phyloP scores from a whole-genome alignment of 1,140 invertebrate species.

The Drosophila ohnishii region DNA sequence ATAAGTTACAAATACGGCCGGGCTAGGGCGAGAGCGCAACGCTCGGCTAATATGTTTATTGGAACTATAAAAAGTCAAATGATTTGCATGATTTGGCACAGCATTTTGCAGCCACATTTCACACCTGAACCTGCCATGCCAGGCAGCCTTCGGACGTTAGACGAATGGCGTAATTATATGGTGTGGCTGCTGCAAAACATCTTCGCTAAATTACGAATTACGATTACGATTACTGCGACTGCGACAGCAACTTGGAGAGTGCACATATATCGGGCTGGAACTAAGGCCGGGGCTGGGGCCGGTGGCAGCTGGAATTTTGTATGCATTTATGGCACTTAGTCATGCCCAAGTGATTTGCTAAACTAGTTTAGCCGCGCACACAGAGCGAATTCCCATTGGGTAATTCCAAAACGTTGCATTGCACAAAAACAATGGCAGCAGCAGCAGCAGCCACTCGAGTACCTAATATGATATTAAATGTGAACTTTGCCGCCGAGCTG shows the following conservation, averaged over 20 bases:
- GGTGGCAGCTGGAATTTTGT: slow-evolving; percentile 61
- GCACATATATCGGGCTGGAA: neutral
- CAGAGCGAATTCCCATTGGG: slow-evolving; percentile 62
- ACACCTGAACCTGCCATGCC: slow-evolving; percentile 53
- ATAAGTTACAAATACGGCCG: slow-evolving; percentile 69
- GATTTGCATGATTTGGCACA: slow-evolving; percentile 76
- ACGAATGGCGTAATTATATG: slow-evolving; percentile 56
- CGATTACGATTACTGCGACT: slow-evolving; percentile 32
- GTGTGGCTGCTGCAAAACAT: slow-evolving; percentile 47
- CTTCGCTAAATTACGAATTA: slow-evolving; percentile 61
- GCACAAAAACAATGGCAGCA: slow-evolving; percentile 63
- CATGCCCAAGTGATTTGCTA: slow-evolving; percentile 78
- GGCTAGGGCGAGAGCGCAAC: slow-evolving; percentile 26
- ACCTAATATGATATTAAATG: slow-evolving; percentile 72
- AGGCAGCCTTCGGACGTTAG: slow-evolving; percentile 43
- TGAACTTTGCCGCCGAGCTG: slow-evolving; percentile 51
- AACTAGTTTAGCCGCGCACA: slow-evolving; percentile 65
- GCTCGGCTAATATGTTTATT: slow-evolving; percentile 75
- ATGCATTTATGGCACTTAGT: slow-evolving; percentile 81
- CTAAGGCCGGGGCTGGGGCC: neutral
- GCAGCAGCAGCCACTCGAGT: slow-evolving; percentile 15
- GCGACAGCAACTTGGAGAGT: slow-evolving; percentile 11
- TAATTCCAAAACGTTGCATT: slow-evolving; percentile 58
- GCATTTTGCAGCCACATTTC: slow-evolving; percentile 55
- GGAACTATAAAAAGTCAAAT: slow-evolving; percentile 63